phyloP scores from a whole-genome alignment of 2,797 vertebrate species.

The Ptychobarbus kaznakovi region DNA sequence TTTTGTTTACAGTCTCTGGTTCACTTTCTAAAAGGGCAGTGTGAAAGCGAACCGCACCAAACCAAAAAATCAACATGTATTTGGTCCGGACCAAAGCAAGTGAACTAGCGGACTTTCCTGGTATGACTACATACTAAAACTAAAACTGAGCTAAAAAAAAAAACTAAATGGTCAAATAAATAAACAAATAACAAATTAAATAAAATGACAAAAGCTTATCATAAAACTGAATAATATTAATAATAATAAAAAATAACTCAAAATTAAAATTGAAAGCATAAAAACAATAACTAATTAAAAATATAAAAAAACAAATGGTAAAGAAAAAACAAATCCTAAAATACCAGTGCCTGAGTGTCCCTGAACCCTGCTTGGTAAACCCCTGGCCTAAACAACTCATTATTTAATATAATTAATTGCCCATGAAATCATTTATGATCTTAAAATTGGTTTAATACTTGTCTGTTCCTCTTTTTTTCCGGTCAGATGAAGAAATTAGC shows the following conservation, averaged over 20 bases:
- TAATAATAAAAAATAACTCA: neutral
- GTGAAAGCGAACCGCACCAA: too few species aligned
- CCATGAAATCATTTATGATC: neutral
- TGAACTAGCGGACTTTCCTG: too few species aligned
- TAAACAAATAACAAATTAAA: neutral
- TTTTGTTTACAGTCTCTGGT: too few species aligned
- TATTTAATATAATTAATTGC: neutral
- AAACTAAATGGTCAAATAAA: neutral
- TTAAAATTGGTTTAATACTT: neutral
- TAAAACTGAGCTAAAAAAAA: neutral
- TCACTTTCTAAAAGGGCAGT: too few species aligned
- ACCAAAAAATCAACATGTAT: too few species aligned
- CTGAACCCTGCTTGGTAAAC: neutral
- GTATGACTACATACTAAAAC: too few species aligned
- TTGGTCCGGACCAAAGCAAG: too few species aligned
- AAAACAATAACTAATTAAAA: neutral
- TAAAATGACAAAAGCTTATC: neutral
- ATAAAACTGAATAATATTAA: neutral
- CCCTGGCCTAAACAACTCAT: neutral
- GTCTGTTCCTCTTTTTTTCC: conserved; percentile 17
- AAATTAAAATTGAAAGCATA: neutral
- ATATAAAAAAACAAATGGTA: neutral
- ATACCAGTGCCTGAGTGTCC: neutral
- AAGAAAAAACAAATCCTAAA: neutral
- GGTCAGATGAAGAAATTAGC: conserved; percentile 95